These are phyloP conservation scores for Carettochelys insculpta DNA, from an alignment of 2,113 vertebrate genomes.

Conservation along the genomic window DNA sequence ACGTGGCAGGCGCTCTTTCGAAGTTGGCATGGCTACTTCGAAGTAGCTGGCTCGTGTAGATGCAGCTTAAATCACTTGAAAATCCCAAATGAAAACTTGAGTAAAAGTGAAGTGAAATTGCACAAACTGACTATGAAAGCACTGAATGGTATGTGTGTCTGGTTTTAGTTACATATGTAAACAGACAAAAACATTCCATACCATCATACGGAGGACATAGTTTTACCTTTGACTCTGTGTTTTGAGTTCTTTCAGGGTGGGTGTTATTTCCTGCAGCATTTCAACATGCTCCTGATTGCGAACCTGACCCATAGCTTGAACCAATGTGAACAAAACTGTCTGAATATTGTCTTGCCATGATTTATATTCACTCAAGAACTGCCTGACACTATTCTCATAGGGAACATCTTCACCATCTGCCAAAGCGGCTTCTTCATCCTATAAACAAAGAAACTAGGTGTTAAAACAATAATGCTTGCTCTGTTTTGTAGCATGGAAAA, in stretches of 20 bases:
- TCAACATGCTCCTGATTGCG: constrained; percentile 92
- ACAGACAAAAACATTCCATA: rapidly evolving
- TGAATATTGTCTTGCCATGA: constrained; percentile 99
- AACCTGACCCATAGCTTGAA: constrained; percentile 94
- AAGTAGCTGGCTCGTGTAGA: no score
- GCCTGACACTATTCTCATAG: constrained; percentile 95
- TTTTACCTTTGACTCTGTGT: constrained; percentile 92
- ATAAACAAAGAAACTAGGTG: constrained; percentile 27
- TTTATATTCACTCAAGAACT: constrained; percentile 96
- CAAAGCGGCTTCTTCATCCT: constrained; percentile 97
- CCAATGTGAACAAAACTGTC: constrained; percentile 94
- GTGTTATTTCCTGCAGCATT: constrained; percentile 95
- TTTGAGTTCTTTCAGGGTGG: constrained; percentile 94
- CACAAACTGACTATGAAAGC: not conserved
- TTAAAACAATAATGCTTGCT: constrained; percentile 1
- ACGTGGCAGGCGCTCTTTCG: no score
- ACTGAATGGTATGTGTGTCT: not conserved
- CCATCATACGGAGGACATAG: not conserved
- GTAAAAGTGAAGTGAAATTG: not conserved
- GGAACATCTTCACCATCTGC: constrained; percentile 94
- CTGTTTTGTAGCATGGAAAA: not conserved
- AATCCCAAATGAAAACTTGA: not conserved
- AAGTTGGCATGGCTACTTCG: no score
- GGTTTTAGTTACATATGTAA: not conserved
- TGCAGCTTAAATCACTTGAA: no score